A percentile compares a stretch with the other conserved stretches of the same genome.
Conservation (phyloP, 2,888 invertebrate species). For the Sminthurides aquaticus region DNA sequence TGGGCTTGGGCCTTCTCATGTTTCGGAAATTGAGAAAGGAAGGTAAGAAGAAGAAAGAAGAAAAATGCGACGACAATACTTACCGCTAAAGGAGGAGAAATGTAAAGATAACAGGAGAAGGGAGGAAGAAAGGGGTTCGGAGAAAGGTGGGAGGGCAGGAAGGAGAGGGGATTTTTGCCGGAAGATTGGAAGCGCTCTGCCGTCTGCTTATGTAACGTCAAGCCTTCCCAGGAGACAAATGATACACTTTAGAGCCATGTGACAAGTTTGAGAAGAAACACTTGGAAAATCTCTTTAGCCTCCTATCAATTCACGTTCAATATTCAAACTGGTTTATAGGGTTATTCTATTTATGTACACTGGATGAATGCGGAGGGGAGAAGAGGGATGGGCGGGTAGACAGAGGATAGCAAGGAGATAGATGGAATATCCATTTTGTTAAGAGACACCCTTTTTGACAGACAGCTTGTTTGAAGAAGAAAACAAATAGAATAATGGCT, state of each 20-base stretch:
- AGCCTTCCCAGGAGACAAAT: slow-evolving; percentile 23
- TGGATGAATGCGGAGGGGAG: background rate
- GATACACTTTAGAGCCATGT: slow-evolving; percentile 17
- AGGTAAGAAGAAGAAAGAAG: too few species aligned
- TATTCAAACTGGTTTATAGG: background rate
- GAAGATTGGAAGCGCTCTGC: too few species aligned
- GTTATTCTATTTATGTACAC: background rate
- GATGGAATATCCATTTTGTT: slow-evolving; percentile 15
- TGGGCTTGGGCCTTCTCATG: too few species aligned
- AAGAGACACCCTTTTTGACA: slow-evolving; percentile 8
- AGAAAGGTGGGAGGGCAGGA: too few species aligned
- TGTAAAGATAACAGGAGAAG: too few species aligned
- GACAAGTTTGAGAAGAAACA: slow-evolving; percentile 12
- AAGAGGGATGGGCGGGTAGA: background rate
- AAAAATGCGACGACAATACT: too few species aligned
- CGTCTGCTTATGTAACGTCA: too few species aligned
- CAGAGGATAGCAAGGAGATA: slow-evolving; percentile 1
- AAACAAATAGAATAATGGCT: background rate
- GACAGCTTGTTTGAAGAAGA: slow-evolving; percentile 6
- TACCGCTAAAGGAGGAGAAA: too few species aligned
- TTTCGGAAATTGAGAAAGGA: too few species aligned
- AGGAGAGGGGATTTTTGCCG: too few species aligned
- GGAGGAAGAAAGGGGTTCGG: too few species aligned
- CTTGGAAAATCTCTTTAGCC: background rate
- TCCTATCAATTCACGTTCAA: background rate